A percentile compares a stretch with the other conserved stretches of the same genome.
These are phyloP conservation scores for Apeira syringaria DNA, from an alignment of 2,888 invertebrate genomes.

Conservation along the genomic window DNA sequence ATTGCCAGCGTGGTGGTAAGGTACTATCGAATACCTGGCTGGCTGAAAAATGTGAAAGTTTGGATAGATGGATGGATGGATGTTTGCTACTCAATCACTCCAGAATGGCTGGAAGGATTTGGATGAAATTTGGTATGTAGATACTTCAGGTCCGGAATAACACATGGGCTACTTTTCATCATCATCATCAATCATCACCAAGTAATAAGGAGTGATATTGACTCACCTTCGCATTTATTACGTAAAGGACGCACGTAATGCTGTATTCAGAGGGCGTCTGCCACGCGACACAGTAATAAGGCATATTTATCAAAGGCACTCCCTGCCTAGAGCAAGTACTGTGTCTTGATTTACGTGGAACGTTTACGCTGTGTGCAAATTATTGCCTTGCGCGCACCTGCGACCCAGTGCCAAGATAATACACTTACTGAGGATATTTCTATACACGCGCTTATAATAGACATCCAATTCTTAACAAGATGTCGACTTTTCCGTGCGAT, in stretches of 20 bases:
- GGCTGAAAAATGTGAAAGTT: too few species aligned
- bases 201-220: too few species aligned
- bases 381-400: constrained; percentile 67
- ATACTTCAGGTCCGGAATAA: too few species aligned
- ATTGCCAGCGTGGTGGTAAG: too few species aligned
- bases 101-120: too few species aligned
- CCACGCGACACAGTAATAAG: constrained; percentile 59
- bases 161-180: too few species aligned
- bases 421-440: constrained; percentile 38
- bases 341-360: constrained; percentile 62
- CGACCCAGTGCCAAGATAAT: constrained; percentile 35
- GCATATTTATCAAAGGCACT: constrained; percentile 68
- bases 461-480: constrained; percentile 26
- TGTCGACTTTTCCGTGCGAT: too few species aligned
- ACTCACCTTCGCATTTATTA: constrained; percentile 28
- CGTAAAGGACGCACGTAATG: constrained; percentile 40
- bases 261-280: constrained; percentile 40
- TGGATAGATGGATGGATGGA: too few species aligned
- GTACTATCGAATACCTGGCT: too few species aligned
- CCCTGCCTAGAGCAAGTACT: constrained; percentile 46
- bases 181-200: too few species aligned
- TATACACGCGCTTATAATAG: constrained; percentile 35
- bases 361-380: constrained; percentile 57
- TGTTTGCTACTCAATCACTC: too few species aligned
- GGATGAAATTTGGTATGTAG: too few species aligned